phyloP scores from a whole-genome alignment of 1,140 invertebrate species.

The Diorhabda sublineata region DNA sequence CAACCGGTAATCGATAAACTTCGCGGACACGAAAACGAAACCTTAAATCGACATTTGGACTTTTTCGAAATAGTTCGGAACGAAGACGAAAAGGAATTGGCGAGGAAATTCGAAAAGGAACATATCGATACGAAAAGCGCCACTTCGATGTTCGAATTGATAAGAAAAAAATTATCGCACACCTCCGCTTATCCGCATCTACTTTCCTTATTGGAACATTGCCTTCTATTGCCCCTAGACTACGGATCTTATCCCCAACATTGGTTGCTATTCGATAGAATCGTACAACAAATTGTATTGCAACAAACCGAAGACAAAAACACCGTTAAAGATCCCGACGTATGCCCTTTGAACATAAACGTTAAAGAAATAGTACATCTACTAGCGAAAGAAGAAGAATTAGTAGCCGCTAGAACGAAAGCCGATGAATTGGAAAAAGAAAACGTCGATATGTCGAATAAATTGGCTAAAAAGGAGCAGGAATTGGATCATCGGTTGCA shows the following conservation, averaged over 20 bases:
- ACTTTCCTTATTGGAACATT: conserved; percentile 86
- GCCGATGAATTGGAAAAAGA: conserved; percentile 85
- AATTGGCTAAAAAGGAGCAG: conserved; percentile 88
- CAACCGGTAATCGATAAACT: conserved; percentile 94
- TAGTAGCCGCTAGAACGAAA: conserved; percentile 80
- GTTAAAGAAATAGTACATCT: conserved; percentile 87
- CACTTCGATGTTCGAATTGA: conserved; percentile 87
- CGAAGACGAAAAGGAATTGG: conserved; percentile 94
- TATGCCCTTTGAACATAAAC: conserved; percentile 82
- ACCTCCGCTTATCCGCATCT: conserved; percentile 91
- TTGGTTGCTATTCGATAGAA: conserved; percentile 91
- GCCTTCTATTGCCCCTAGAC: conserved; percentile 81
- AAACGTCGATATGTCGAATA: conserved; percentile 79
- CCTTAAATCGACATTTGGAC: conserved; percentile 85
- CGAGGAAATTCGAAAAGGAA: conserved; percentile 83
- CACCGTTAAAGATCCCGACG: conserved; percentile 70
- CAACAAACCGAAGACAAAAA: conserved; percentile 58
- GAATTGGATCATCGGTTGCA: conserved; percentile 84
- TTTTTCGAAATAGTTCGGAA: conserved; percentile 98
- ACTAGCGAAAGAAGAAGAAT: conserved; percentile 89
- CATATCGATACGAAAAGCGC: conserved; percentile 95
- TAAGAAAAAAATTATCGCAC: conserved; percentile 86
- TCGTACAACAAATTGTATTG: conserved; percentile 93
- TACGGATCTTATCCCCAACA: conserved; percentile 81
- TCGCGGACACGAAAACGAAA: conserved; percentile 88